A percentile compares a stretch with the other conserved stretches of the same genome.
Conservation (phyloP, 2,797 vertebrate genomes). For the Setipinna tenuifilis region DNA sequence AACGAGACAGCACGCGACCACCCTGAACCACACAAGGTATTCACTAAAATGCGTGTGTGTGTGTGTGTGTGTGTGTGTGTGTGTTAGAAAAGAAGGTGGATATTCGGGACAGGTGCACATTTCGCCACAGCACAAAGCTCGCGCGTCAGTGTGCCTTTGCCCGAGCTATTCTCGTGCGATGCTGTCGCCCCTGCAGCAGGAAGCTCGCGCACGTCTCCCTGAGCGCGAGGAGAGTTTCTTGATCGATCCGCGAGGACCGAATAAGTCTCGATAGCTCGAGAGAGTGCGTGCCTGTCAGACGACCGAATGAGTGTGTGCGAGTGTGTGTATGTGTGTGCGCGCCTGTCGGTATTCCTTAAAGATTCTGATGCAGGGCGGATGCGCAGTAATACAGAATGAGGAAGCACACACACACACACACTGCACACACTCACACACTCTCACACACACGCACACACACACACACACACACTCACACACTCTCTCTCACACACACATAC, state of each 20-base stretch:
- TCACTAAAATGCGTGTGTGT: neutral
- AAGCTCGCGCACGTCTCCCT: constrained; percentile 4
- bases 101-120: neutral
- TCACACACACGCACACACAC: neutral
- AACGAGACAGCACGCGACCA: neutral
- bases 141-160: neutral
- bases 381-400: neutral
- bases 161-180: neutral
- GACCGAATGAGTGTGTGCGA: neutral
- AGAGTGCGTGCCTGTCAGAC: neutral
- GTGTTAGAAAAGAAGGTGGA: too few relatives aligned
- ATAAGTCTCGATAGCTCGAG: neutral
- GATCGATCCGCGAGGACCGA: neutral
- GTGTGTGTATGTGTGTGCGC: neutral
- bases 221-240: neutral
- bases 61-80: neutral
- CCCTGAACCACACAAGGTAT: neutral
- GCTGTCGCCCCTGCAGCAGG: constrained; percentile 3
- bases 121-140: neutral
- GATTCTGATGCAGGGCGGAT: neutral
- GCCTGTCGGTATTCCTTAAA: neutral
- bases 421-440: too few relatives aligned
- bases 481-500: neutral
- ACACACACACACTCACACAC: neutral
- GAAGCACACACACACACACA: too few relatives aligned